A percentile compares a stretch with the other conserved stretches of the same genome.
These are phyloP conservation scores for Trisateles emortualis DNA, from an alignment of 2,888 invertebrate species.

Conservation along the genomic window DNA sequence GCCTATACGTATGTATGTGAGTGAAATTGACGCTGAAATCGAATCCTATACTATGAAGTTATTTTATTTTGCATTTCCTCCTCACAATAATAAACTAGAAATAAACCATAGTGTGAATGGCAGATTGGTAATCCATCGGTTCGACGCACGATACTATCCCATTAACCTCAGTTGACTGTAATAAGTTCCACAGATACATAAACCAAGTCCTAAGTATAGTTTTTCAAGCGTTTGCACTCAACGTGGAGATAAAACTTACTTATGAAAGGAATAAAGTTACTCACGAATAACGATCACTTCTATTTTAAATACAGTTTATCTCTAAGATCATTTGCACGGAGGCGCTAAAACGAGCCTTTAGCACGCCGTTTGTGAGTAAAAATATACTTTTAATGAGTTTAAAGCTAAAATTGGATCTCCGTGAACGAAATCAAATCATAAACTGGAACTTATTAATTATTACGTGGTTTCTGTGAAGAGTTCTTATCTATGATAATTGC, in stretches of 20 bases:
- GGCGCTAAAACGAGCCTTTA: constrained; percentile 28
- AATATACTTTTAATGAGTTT: constrained; percentile 22
- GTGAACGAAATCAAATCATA: constrained; percentile 16
- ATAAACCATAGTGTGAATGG: constrained; percentile 21
- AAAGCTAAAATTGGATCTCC: constrained; percentile 10
- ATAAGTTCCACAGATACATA: constrained; percentile 24
- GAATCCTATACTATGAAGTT: too few species aligned
- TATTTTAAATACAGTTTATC: constrained; percentile 32
- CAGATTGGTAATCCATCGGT: constrained; percentile 10
- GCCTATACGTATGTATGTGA: too few species aligned
- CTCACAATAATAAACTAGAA: too few species aligned
- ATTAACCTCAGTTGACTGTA: constrained; percentile 29
- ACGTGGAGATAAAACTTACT: constrained; percentile 34
- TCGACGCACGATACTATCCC: constrained; percentile 31
- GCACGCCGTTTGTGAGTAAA: constrained; percentile 29
- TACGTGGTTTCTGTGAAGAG: not conserved
- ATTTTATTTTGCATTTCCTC: too few species aligned
- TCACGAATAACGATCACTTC: constrained; percentile 17
- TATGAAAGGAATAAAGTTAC: constrained; percentile 40
- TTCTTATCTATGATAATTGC: not conserved
- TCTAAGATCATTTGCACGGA: constrained; percentile 12
- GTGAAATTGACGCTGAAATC: too few species aligned
- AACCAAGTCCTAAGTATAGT: constrained; percentile 29
- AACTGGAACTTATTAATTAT: constrained; percentile 10
- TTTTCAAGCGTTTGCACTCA: constrained; percentile 32